Conservation (phyloP, 2,113 vertebrate genomes). For the Pygoscelis adeliae region DNA sequence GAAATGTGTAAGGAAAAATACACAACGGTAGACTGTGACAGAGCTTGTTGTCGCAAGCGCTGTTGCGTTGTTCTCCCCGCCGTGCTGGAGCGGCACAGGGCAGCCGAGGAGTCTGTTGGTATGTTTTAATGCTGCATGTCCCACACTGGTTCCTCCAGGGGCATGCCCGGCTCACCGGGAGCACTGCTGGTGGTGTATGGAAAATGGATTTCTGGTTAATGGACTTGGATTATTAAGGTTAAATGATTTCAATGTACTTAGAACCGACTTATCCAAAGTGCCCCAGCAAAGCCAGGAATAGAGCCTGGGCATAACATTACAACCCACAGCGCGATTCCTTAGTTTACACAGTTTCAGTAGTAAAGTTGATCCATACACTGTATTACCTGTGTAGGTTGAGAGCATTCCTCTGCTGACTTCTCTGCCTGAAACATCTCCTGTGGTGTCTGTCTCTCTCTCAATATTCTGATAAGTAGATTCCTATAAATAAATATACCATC, state of each 20-base stretch:
- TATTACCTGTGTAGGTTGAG: neutral
- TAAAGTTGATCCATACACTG: accelerated
- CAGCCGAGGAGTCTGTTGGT: neutral
- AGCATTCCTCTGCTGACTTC: neutral
- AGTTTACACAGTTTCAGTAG: accelerated
- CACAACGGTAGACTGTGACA: accelerated
- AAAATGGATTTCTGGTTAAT: neutral
- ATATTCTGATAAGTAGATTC: neutral
- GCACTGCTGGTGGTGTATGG: accelerated
- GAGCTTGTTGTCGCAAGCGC: accelerated
- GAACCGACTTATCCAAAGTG: neutral
- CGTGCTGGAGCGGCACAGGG: accelerated
- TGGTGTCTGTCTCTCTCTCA: neutral
- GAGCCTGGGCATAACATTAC: accelerated
- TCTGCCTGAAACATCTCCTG: neutral
- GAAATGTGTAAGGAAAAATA: accelerated
- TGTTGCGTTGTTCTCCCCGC: accelerated
- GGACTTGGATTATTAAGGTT: neutral
- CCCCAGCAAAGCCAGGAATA: neutral
- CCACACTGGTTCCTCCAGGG: accelerated
- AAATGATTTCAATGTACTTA: accelerated
- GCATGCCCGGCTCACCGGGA: accelerated
- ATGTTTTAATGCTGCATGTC: accelerated
- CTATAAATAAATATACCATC: neutral
- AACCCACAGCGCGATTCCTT: accelerated